Base-by-base conservation (phyloP, 2,797 vertebrate species). In the Darevskia mixta region DNA sequence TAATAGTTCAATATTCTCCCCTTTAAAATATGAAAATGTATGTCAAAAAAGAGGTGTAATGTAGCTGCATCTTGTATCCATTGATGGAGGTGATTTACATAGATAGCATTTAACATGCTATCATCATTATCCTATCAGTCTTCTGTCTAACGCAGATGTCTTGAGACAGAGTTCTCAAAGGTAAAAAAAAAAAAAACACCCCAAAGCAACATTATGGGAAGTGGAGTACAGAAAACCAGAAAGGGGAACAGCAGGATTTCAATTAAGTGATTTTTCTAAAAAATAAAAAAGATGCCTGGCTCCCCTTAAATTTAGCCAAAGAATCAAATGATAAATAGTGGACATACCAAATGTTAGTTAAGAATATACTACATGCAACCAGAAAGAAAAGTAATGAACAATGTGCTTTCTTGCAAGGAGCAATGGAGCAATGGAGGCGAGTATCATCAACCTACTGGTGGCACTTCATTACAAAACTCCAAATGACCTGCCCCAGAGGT, bases 61-160 rank as follows among this genome's bases (percentile, higher is more conserved):
- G 96, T 96, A 97, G 95, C 96, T 96, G 95, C 96, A 97, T 97
- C 96, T 96, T 97, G 96, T 97, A 97, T 96, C 96, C 97, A 97
- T 95, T 97, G 97, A 97, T 96, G 96, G 96, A 96, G 89, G 95
- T 97, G 96, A 97, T 97, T 97, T 97, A 97, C 97, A 97, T 97
- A 97, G 97, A 97, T 96, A 95, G 96, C 96, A 97, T 97, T 97
- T 97, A 97, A 97, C 95, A 96, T 95, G 93, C 96, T 97, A 97
- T 97, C 97, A 97, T 97, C 97, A 97, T 97, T 97, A 97, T 97
- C 96, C 96, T 97, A 97, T 97, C 97, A 97, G 96, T 97, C 97
- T 97, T 96, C 97, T 97, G 96, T 97, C 97, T 97, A 96, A 96
- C 86, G 82, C 94, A 92, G 92, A 95, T 96, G 96, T 92, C 95